Percentiles rank a stretch among this genome's conserved stretches.
Evolutionary conservation across 1,140 invertebrate species (phyloP).

Genomic region (Teleopsis dalmanni): DNA sequence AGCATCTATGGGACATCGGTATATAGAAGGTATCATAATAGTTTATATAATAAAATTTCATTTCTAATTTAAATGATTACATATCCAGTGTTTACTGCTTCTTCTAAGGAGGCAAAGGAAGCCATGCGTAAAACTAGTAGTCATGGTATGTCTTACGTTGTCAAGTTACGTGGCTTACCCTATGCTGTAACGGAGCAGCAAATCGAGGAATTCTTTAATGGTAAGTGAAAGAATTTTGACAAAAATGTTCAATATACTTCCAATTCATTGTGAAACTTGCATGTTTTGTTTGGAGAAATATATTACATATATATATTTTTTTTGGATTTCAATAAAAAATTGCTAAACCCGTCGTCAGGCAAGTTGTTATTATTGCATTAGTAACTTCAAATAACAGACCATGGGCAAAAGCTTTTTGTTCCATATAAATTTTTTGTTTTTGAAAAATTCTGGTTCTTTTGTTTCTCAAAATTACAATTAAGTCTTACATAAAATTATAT

Average conservation of each 20-base stretch:
- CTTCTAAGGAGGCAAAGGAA: conserved; percentile 35
- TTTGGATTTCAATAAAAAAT: too few species aligned
- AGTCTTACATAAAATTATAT: too few species aligned
- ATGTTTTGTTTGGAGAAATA: neutral
- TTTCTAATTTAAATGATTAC: neutral
- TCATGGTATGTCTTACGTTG: conserved; percentile 33
- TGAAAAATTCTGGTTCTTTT: too few species aligned
- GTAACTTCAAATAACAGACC: too few species aligned
- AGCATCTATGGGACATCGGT: conserved; percentile 80
- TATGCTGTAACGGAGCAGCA: conserved; percentile 38
- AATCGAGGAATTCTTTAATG: conserved; percentile 41
- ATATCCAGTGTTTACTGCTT: conserved; percentile 33
- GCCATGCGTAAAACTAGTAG: conserved; percentile 38
- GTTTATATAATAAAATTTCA: neutral
- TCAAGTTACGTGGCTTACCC: conserved; percentile 39
- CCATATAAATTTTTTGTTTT: too few species aligned
- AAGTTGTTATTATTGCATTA: too few species aligned
- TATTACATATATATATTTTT: too few species aligned
- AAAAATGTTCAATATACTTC: too few species aligned
- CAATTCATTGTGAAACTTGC: neutral
- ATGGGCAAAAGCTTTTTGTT: too few species aligned
- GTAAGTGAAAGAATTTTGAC: conserved; percentile 27
- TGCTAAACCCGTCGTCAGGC: too few species aligned
- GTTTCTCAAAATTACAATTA: too few species aligned
- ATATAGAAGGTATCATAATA: conserved; percentile 69